phyloP scores from a whole-genome alignment of 2,888 invertebrate genomes.

The Plebejus argus region DNA sequence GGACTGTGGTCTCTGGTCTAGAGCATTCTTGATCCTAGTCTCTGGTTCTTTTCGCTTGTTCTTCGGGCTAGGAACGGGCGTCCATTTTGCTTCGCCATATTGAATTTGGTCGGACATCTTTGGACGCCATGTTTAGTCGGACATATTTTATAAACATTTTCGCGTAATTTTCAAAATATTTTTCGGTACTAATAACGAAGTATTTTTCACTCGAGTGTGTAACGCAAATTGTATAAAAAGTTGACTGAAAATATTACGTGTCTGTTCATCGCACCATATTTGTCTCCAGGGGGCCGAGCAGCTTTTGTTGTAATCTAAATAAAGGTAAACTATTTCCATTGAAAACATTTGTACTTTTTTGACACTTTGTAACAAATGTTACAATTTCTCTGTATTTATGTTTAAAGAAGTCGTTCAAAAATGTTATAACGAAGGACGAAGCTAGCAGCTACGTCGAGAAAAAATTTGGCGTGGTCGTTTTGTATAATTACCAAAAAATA shows the following conservation, averaged over 20 bases:
- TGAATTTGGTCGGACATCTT: slow-evolving; percentile 84
- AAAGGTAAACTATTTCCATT: slow-evolving; percentile 76
- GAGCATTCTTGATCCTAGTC: too few species aligned
- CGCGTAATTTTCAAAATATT: slow-evolving; percentile 82
- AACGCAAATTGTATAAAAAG: slow-evolving; percentile 64
- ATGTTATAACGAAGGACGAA: slow-evolving; percentile 65
- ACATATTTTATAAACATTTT: slow-evolving; percentile 88
- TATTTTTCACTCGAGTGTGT: slow-evolving; percentile 75
- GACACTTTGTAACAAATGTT: slow-evolving; percentile 78
- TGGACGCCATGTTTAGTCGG: slow-evolving; percentile 88
- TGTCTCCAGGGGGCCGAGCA: slow-evolving; percentile 72
- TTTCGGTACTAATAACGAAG: slow-evolving; percentile 72
- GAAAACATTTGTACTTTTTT: slow-evolving; percentile 73
- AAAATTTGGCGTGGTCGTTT: slow-evolving; percentile 67
- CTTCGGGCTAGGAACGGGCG: slow-evolving; percentile 59
- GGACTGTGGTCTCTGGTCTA: too few species aligned
- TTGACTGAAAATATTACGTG: slow-evolving; percentile 66
- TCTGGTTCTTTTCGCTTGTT: slow-evolving; percentile 57
- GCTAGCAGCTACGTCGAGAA: slow-evolving; percentile 53
- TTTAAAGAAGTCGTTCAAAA: slow-evolving; percentile 46
- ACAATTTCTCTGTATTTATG: slow-evolving; percentile 71
- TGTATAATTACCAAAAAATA: slow-evolving; percentile 71
- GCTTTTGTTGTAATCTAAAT: slow-evolving; percentile 80
- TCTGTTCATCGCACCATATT: slow-evolving; percentile 72
- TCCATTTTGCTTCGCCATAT: slow-evolving; percentile 82